Evolutionary conservation across 2,797 vertebrate genomes (phyloP).

Genomic region (Enteromius viviparus): DNA sequence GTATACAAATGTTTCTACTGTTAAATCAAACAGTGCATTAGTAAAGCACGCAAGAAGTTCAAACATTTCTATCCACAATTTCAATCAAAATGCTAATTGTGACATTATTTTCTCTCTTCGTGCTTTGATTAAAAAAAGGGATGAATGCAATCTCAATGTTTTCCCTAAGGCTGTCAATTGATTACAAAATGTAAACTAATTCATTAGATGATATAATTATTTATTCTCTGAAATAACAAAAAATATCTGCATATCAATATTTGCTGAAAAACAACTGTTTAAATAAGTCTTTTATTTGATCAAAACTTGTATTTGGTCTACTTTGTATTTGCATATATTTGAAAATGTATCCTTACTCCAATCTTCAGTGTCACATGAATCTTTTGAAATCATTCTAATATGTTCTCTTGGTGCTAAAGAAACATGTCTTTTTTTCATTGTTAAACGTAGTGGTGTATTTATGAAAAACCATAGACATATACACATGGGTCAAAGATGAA

Average conservation of each 20-base stretch:
- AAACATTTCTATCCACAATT: slow-evolving; percentile 8
- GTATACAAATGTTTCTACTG: not conserved
- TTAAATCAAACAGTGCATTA: not conserved
- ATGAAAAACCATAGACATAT: not conserved
- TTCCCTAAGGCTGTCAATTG: not conserved
- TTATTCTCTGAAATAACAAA: not conserved
- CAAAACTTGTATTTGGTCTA: not conserved
- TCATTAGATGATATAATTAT: not conserved
- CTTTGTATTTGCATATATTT: not conserved
- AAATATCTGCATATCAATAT: not conserved
- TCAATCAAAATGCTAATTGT: slow-evolving; percentile 4
- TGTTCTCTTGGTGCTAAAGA: not conserved
- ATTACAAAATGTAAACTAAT: not conserved
- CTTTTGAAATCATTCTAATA: not conserved
- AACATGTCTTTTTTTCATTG: not conserved
- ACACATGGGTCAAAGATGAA: not conserved
- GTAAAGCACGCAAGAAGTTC: not conserved
- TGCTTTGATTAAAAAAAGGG: slow-evolving; percentile 10
- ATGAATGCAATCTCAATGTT: not conserved
- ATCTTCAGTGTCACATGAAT: not conserved
- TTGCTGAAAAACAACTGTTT: not conserved
- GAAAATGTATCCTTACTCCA: not conserved
- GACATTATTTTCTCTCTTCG: not conserved
- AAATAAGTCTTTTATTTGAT: not conserved
- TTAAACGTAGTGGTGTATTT: not conserved